phyloP scores from a whole-genome alignment of 2,113 vertebrate species.

The Lampris megalopsis region DNA sequence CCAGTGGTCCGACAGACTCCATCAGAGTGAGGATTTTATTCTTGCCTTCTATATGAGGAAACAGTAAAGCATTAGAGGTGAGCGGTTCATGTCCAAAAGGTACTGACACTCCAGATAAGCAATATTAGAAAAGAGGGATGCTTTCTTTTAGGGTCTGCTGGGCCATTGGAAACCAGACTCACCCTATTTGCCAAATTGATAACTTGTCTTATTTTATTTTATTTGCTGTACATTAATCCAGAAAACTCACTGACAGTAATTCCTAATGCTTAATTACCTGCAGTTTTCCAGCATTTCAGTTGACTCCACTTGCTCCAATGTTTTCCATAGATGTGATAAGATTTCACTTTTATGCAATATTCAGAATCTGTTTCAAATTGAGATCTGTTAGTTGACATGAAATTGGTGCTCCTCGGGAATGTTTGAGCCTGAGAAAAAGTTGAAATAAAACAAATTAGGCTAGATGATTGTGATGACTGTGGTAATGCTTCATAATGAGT shows the following conservation, averaged over 20 bases:
- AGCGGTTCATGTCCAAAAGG: not conserved
- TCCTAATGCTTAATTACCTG: not conserved
- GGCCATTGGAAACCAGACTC: not conserved
- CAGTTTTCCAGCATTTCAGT: constrained; percentile 5
- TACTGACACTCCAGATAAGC: not conserved
- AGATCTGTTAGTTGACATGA: fast-evolving
- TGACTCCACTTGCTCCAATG: constrained; percentile 62
- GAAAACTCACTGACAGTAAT: no score
- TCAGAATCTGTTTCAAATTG: not conserved
- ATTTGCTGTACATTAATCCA: no score
- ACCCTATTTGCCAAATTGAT: not conserved
- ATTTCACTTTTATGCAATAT: constrained; percentile 54
- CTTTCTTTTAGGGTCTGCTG: not conserved
- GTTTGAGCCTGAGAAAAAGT: not conserved
- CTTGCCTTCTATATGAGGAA: constrained; percentile 27
- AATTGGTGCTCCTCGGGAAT: fast-evolving
- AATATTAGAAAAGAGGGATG: no score
- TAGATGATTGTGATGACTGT: not conserved
- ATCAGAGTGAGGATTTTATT: not conserved
- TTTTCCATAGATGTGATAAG: fast-evolving
- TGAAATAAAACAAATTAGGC: not conserved
- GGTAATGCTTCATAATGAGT: no score
- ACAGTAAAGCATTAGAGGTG: constrained; percentile 22
- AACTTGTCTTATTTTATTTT: no score
- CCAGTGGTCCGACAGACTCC: constrained; percentile 43